A percentile compares a stretch with the other conserved stretches of the same genome.
Conservation (phyloP, 2,797 vertebrate species). For the Etheostoma perlongum region DNA sequence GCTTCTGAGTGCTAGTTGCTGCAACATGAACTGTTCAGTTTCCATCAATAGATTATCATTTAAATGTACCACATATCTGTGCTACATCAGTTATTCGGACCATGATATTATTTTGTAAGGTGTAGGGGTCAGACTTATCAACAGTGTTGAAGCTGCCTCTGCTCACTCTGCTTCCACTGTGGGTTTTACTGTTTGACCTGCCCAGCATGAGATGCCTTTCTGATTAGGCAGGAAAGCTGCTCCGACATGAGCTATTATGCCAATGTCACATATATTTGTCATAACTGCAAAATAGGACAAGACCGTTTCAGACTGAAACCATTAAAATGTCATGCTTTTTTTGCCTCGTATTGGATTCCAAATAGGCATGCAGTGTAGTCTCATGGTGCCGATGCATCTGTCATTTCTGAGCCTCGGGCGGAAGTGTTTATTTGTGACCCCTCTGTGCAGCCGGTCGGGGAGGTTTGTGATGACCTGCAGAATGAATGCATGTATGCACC, state of each 20-base stretch:
- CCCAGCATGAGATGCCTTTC: slow-evolving; percentile 19
- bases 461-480: slow-evolving; percentile 11
- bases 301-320: slow-evolving; percentile 24
- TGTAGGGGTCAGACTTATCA: not conserved
- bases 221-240: slow-evolving; percentile 23
- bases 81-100: not conserved
- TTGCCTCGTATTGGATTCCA: not conserved
- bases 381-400: not conserved
- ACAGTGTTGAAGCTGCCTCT: not conserved
- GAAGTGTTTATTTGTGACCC: slow-evolving; percentile 37
- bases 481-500: slow-evolving; percentile 10
- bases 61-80: not conserved
- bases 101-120: not conserved
- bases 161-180: not conserved
- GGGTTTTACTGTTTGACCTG: slow-evolving; percentile 15
- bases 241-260: slow-evolving; percentile 23
- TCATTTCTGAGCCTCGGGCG: slow-evolving; percentile 19
- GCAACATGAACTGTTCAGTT: not conserved
- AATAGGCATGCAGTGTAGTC: slow-evolving; percentile 1
- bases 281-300: slow-evolving; percentile 15
- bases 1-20: not conserved
- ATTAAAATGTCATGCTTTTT: slow-evolving; percentile 15
- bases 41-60: not conserved
- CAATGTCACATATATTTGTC: slow-evolving; percentile 25
- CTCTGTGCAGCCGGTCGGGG: slow-evolving; percentile 10